phyloP scores from a whole-genome alignment of 2,113 vertebrate genomes.

The Pontoporia blainvillei region DNA sequence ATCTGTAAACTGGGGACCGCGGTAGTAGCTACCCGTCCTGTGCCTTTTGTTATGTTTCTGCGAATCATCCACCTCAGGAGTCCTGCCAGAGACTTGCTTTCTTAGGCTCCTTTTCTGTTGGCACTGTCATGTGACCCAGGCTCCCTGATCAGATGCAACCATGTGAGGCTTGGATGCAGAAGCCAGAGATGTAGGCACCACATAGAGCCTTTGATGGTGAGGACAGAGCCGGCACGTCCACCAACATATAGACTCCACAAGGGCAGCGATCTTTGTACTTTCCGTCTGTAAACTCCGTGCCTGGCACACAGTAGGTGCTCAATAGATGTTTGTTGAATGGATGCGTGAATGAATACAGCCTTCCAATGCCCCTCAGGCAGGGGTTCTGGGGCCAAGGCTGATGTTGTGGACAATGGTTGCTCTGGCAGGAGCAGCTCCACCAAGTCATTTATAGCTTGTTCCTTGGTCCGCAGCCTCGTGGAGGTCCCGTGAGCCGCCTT shows the following conservation, averaged over 20 bases:
- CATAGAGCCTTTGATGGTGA: neutral
- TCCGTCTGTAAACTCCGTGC: neutral
- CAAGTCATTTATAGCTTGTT: neutral
- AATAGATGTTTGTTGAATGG: neutral
- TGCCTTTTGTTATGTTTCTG: neutral
- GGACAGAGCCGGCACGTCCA: accelerated
- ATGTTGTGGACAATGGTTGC: neutral
- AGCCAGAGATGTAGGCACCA: neutral
- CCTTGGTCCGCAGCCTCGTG: neutral
- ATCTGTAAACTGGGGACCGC: neutral
- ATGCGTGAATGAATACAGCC: neutral
- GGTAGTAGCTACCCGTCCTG: neutral
- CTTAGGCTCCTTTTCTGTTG: neutral
- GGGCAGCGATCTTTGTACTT: neutral
- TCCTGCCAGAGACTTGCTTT: neutral
- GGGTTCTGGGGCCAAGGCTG: neutral
- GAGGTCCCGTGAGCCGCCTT: neutral
- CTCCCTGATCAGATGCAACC: neutral
- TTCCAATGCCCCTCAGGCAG: neutral
- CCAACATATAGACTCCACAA: neutral
- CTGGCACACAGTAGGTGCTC: neutral
- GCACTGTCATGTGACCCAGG: neutral
- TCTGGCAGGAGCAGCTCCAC: neutral
- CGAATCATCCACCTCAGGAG: neutral
- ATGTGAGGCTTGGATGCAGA: neutral